These are phyloP conservation scores for Diplodus sargus DNA, from an alignment of 2,797 vertebrate species.

Conservation along the genomic window DNA sequence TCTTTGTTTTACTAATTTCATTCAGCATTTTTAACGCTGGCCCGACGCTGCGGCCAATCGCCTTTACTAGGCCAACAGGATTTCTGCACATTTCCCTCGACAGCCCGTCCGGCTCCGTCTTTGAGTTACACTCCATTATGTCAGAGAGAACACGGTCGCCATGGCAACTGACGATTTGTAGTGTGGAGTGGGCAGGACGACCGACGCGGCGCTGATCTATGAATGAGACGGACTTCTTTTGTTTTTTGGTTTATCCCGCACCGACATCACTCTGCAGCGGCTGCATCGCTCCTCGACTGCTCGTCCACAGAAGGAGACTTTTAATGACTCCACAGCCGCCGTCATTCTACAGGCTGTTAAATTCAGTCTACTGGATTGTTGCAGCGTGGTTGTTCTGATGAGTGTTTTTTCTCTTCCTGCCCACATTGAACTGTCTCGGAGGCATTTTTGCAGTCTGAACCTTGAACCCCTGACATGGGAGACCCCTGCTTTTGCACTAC, in stretches of 20 bases:
- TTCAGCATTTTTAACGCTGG: no score
- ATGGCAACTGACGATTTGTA: constrained; percentile 66
- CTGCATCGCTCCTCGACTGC: neutral
- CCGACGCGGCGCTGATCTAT: constrained; percentile 22
- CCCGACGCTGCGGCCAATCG: no score
- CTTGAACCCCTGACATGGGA: neutral
- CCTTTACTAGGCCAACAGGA: no score
- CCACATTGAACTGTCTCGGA: neutral
- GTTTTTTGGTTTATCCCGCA: constrained; percentile 17
- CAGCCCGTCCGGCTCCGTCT: no score
- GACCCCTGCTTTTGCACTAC: neutral
- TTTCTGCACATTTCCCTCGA: no score
- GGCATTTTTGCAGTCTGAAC: neutral
- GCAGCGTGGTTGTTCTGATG: neutral
- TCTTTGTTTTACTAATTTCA: no score
- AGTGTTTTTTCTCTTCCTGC: neutral
- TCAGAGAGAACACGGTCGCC: constrained; percentile 60
- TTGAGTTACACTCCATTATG: constrained; percentile 56
- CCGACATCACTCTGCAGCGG: neutral
- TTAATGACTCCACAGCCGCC: constrained; percentile 23
- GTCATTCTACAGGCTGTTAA: neutral
- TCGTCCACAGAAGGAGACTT: neutral
- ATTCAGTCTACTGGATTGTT: neutral
- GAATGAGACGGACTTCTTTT: constrained; percentile 13
- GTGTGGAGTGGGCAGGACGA: constrained; percentile 9